Evolutionary conservation across 2,113 vertebrate species (phyloP), one percentile per base, ranked within the genome.

Genomic region (Ranitomeya imitator): DNA sequence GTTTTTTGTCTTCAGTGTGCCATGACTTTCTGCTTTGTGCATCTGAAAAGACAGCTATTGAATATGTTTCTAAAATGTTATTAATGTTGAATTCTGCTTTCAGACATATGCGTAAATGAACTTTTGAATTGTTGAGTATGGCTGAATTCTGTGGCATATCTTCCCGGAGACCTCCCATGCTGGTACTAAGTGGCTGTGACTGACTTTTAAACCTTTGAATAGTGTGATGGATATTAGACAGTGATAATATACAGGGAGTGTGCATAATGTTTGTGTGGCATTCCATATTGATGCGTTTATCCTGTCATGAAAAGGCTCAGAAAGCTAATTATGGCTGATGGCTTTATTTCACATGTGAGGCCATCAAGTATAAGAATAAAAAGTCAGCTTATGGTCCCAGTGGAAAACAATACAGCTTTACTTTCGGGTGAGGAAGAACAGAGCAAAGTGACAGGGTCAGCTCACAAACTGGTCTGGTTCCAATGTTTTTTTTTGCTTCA

Each of bases 241-340:
- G 71, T 86, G 73, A 23, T 78, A 63, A 78, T 78, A 51, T 14
- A n/a, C 37, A 78, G 71, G 73, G 57, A 78, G 26, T 14, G 15
- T 86, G 15, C 71, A 61, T 78, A 23, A 18, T 21, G 37, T 86
- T 76, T 86, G 85, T 86, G 73, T 86, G 85, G 54, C 71, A 55
- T 86, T 61, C 85, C 85, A 86, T 86, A 78, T 51, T 86, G 85
- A 86, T 86, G 71, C 59, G 73, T 86, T 86, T 86, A 78, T 86
- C 57, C 85, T 86, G 71, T 86, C 85, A 86, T 77, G 85, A 78
- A 59, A 76, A 65, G 31, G 5, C 74, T 61, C 73, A 77, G 55
- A 77, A 60, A 31, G 84, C 54, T 86, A 86, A 86, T 78, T 86
- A 78, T 65, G 57, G 14, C 85, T 86, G 85, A 55, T 77, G 85